Evolutionary conservation across 1,140 invertebrate species (phyloP), one percentile per base, ranked within the genome.

Genomic region (Halesus radiatus): DNA sequence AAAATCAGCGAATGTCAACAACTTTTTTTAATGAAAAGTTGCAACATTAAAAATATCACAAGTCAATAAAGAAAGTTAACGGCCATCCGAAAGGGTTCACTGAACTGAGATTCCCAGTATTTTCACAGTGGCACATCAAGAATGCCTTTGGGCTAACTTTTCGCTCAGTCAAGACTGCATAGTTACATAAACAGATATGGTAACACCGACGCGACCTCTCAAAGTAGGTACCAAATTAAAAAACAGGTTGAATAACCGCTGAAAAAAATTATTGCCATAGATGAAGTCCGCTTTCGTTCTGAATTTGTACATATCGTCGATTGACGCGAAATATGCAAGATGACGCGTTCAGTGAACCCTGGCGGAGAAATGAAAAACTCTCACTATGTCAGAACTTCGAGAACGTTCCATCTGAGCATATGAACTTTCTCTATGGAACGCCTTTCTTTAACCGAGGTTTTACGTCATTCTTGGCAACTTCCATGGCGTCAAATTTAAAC

Each of bases 331-430:
- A 5, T 45, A 13, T 45, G 37, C 37, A 45, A 45, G 10, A 72
- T 53, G 68, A 20, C 68, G 53, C 68, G 68, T 72, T 72, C 68
- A 52, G 45, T 72, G 68, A 72, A 72, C 68, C 22, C 68, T 37
- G 64, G 20, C 32, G 58, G 26, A 13, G 62, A 26, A 66, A n/a
- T 66, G 62, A 26, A 29, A 45, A 72, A 72, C 68, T 72, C 68
- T 72, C 68, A 23, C 68, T 50, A 26, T 10, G 16, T 10, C 3
- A 72, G 45, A 13, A n/a, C 16, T 53, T 26, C 45, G 22, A 72
- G 45, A 72, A 54, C 50, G 53, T 72, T 72, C 68, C 64, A 10
- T 7, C 10, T 20, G 22, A 15, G 13, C 37, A 13, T 45, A 45
- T 45, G 37, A 45, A 45, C 68, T 72, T 72, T 72, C 68, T 72